Conservation (phyloP, 2,888 invertebrate species). For the Ophion obscuratus region DNA sequence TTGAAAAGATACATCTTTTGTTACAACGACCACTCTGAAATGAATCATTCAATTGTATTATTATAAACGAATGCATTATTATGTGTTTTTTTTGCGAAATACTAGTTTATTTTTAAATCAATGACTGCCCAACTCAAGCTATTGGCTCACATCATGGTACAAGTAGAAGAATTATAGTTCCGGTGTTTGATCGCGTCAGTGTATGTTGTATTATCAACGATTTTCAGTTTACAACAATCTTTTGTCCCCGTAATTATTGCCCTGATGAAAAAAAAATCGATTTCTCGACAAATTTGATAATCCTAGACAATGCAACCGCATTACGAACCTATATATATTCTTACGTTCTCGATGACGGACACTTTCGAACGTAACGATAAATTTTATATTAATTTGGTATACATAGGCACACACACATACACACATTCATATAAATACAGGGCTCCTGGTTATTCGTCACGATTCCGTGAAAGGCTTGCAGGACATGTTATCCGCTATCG, state of each 20-base stretch:
- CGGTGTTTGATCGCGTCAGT: not conserved
- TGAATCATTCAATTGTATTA: too few relatives aligned
- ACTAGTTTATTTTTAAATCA: not conserved
- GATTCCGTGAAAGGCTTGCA: too few relatives aligned
- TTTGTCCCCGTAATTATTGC: conserved; percentile 49
- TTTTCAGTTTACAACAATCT: conserved; percentile 20
- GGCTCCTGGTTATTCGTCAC: not conserved
- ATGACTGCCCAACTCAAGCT: too few relatives aligned
- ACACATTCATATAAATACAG: conserved; percentile 64
- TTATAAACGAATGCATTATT: not conserved
- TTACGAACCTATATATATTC: conserved; percentile 49
- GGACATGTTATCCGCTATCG: too few relatives aligned
- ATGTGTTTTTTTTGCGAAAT: not conserved
- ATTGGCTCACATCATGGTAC: not conserved
- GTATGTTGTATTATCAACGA: not conserved
- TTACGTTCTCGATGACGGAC: conserved; percentile 66
- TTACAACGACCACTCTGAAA: too few relatives aligned
- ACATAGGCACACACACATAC: conserved; percentile 71
- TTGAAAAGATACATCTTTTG: too few relatives aligned
- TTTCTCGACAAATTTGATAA: conserved; percentile 54
- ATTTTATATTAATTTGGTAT: conserved; percentile 80
- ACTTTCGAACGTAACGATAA: conserved; percentile 72
- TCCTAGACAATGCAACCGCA: conserved; percentile 21
- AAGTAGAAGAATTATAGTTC: not conserved
- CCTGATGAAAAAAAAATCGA: conserved; percentile 33